Evolutionary conservation across 2,888 invertebrate genomes (phyloP).

Genomic region (Mesoligia furuncula): DNA sequence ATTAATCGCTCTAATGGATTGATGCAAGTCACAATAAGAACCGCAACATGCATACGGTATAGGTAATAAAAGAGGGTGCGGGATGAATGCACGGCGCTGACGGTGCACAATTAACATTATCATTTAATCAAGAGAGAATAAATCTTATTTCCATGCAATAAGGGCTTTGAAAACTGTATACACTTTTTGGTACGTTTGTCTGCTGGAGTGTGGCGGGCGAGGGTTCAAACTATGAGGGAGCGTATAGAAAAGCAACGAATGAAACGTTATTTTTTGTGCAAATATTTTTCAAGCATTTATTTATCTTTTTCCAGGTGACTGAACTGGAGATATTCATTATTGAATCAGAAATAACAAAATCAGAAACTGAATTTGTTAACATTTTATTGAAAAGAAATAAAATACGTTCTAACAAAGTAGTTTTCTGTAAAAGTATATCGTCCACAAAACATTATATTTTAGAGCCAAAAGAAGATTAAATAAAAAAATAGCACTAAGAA

Average conservation of each 20-base stretch:
- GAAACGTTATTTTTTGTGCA: conserved; percentile 77
- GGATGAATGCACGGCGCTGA: conserved; percentile 84
- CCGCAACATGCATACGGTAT: conserved; percentile 88
- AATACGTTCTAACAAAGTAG: background rate
- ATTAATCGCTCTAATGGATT: conserved; percentile 88
- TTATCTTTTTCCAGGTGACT: conserved; percentile 79
- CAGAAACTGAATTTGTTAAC: background rate
- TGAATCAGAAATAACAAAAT: conserved; percentile 12
- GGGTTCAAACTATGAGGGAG: conserved; percentile 85
- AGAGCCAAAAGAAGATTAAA: background rate
- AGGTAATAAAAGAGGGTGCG: conserved; percentile 87
- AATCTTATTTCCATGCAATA: conserved; percentile 73
- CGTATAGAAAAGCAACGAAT: conserved; percentile 76
- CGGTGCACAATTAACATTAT: conserved; percentile 69
- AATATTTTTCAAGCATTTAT: conserved; percentile 80
- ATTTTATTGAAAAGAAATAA: background rate
- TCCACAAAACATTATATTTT: background rate
- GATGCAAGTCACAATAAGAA: conserved; percentile 84
- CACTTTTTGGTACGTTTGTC: conserved; percentile 75
- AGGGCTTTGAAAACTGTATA: conserved; percentile 64
- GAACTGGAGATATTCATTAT: conserved; percentile 40
- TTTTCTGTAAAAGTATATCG: background rate
- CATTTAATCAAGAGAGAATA: conserved; percentile 66
- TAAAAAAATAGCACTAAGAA: background rate
- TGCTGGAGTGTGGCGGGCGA: conserved; percentile 83